These are phyloP conservation scores for Pipra filicauda DNA, from an alignment of 2,113 vertebrate species.

Conservation along the genomic window DNA sequence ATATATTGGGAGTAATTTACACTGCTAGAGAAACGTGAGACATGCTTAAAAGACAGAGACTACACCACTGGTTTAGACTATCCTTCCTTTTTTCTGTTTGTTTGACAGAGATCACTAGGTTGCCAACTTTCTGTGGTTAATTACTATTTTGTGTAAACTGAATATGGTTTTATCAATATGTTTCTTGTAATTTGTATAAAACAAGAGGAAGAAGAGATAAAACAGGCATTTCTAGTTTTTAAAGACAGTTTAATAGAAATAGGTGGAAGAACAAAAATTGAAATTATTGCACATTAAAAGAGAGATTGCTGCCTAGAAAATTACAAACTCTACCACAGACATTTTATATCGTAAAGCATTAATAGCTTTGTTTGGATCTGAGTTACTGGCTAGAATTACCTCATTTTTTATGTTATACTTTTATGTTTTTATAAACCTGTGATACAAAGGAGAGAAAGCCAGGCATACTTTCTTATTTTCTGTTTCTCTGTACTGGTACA, in stretches of 20 bases:
- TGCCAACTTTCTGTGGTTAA: not conserved
- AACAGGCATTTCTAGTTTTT: not conserved
- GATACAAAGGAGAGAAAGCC: not conserved
- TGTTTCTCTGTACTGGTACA: not conserved
- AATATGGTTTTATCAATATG: not conserved
- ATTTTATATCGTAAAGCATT: not conserved
- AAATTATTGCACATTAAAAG: not conserved
- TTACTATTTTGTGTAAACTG: constrained; percentile 23
- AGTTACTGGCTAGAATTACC: not conserved
- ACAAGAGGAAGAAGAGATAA: not conserved
- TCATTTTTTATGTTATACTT: not conserved
- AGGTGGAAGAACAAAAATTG: not conserved
- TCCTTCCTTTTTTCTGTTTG: not conserved
- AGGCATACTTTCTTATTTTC: not conserved
- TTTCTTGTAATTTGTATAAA: not conserved
- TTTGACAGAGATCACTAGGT: not conserved
- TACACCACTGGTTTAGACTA: not conserved
- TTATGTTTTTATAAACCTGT: not conserved
- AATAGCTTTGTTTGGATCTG: not conserved
- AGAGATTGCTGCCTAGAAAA: not conserved
- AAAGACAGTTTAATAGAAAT: not conserved
- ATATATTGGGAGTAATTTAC: not conserved
- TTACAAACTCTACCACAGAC: not conserved
- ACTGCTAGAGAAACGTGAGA: not conserved
- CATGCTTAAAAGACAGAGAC: not conserved